Evolutionary conservation across 2,113 vertebrate species (phyloP).

Genomic region (Dicrurus megarhynchus): DNA sequence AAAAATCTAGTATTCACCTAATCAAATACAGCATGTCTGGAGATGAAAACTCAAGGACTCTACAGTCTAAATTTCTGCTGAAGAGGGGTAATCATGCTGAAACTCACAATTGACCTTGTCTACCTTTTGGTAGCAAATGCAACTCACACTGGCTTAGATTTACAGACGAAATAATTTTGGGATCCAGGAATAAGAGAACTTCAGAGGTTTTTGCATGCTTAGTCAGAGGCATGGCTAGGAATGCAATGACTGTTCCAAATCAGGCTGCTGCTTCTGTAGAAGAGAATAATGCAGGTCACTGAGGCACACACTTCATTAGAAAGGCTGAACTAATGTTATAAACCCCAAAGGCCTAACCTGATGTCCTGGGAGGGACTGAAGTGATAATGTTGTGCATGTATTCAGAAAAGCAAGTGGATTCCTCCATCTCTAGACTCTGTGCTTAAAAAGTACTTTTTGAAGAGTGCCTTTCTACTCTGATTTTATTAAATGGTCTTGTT

Average conservation of each 20-base stretch:
- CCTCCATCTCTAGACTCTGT: not conserved
- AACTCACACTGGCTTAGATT: fast-evolving
- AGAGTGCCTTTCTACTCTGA: not conserved
- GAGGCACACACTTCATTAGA: not conserved
- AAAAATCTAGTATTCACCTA: not conserved
- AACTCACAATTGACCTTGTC: not conserved
- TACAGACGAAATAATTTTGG: not conserved
- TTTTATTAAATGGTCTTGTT: not conserved
- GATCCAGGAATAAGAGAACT: not conserved
- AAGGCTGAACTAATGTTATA: not conserved
- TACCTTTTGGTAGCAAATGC: not conserved
- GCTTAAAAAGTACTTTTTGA: not conserved
- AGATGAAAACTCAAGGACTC: not conserved
- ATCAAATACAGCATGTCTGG: not conserved
- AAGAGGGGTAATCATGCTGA: not conserved
- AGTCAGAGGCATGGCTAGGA: not conserved
- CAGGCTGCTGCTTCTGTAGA: not conserved
- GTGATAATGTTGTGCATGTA: not conserved
- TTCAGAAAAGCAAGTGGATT: not conserved
- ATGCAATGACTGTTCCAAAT: not conserved
- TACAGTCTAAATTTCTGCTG: not conserved
- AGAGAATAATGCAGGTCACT: not conserved
- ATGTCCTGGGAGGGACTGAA: not conserved
- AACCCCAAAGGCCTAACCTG: not conserved
- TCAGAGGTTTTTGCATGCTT: not conserved